Percentiles rank a stretch among this genome's conserved stretches.
These are phyloP conservation scores for Pinna nobilis DNA, from an alignment of 1,140 invertebrate genomes.

Conservation along the genomic window DNA sequence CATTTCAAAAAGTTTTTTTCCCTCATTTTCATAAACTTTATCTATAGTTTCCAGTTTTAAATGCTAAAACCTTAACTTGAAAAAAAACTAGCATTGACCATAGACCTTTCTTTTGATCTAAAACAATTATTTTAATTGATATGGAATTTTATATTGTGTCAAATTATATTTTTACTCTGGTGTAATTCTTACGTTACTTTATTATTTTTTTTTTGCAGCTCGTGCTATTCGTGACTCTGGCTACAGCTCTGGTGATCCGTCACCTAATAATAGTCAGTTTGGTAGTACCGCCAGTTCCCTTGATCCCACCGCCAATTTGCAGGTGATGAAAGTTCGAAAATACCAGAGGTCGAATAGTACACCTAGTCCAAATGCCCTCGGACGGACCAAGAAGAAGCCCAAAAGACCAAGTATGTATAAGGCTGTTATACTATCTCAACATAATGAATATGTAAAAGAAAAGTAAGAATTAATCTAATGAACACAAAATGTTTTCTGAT, in stretches of 20 bases:
- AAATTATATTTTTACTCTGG: no score
- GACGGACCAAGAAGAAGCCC: slow-evolving; percentile 43
- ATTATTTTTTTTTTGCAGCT: slow-evolving; percentile 1
- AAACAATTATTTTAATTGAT: no score
- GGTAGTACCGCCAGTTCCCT: slow-evolving; percentile 7
- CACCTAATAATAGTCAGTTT: slow-evolving; percentile 58
- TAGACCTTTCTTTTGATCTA: no score
- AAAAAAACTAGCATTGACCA: no score
- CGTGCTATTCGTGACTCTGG: slow-evolving; percentile 69
- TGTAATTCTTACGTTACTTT: neutral
- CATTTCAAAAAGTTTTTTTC: no score
- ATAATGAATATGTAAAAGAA: no score
- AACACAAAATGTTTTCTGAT: no score
- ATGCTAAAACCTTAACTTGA: no score
- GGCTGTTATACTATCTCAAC: neutral
- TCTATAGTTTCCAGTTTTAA: no score
- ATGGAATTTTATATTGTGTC: no score
- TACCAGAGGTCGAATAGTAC: slow-evolving; percentile 50
- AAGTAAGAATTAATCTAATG: no score
- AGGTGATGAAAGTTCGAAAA: slow-evolving; percentile 24
- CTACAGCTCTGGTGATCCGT: slow-evolving; percentile 69
- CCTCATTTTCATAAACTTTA: neutral
- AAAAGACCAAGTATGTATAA: slow-evolving; percentile 54
- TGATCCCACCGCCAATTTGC: slow-evolving; percentile 27
- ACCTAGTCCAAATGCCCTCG: slow-evolving; percentile 14